Percentiles rank a stretch among this genome's conserved stretches.
phyloP scores from a whole-genome alignment of 2,797 vertebrate genomes.

The Oreochromis grahami region DNA sequence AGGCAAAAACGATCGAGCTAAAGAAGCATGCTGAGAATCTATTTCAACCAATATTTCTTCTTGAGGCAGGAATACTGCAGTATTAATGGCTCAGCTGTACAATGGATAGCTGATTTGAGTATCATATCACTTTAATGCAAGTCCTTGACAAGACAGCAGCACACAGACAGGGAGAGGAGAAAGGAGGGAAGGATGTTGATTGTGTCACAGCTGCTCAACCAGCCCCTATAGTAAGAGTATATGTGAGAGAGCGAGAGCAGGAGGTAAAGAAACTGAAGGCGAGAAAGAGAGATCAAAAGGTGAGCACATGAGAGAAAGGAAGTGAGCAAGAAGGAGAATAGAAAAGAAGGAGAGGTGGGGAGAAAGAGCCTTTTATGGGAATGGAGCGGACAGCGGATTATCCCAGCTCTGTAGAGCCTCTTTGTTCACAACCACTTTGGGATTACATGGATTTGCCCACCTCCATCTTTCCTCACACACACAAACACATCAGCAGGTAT shows the following conservation, averaged over 20 bases:
- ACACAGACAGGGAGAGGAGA: neutral
- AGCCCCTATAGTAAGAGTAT: neutral
- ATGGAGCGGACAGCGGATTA: conserved; percentile 67
- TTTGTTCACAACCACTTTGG: conserved; percentile 73
- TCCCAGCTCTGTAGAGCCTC: conserved; percentile 67
- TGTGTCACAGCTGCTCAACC: conserved; percentile 25
- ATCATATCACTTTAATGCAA: neutral
- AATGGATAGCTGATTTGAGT: neutral
- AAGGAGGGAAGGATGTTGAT: neutral
- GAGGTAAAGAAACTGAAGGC: neutral
- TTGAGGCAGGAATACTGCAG: neutral
- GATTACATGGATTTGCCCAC: conserved; percentile 71
- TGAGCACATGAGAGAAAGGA: conserved; percentile 17
- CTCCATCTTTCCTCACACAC: conserved; percentile 25
- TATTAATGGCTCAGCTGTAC: neutral
- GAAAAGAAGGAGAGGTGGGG: neutral
- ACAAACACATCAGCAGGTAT: neutral
- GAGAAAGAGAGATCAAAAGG: conserved; percentile 31
- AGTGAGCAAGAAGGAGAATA: conserved; percentile 23
- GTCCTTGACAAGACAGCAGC: neutral
- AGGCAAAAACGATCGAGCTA: neutral
- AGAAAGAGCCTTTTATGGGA: conserved; percentile 68
- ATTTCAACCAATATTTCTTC: neutral
- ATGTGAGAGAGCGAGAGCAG: neutral
- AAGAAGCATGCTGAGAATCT: neutral